Base-by-base conservation (phyloP, 2,113 vertebrate genomes). In the Syngnathus typhle region DNA sequence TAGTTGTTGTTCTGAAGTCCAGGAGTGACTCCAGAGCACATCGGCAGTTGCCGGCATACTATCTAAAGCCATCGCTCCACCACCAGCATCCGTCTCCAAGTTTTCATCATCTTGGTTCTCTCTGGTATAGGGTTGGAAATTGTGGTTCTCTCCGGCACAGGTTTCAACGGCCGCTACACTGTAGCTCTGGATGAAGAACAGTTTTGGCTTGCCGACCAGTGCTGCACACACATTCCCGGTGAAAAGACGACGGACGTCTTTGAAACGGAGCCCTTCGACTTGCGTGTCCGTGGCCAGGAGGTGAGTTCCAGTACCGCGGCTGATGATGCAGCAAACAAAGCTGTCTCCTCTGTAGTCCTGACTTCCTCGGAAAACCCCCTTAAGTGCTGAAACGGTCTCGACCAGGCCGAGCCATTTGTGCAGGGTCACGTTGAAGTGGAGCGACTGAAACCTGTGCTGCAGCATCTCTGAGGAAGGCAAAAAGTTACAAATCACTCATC, bases 121-220 rank as follows among this genome's bases (percentile, higher is more conserved):
- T 49, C 39, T 52, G 11, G 10, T 18, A 7, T 0, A 7, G 5
- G 54, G 10, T 38, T 71, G 1, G 54, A 3, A 32, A 27, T 32
- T 12, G 60, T 72, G n/a, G 0, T 19, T 6, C 11, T 1, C 37
- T 52, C 39, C 49, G 9, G 10, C 19, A 7, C 0, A 6, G 6
- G 54, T 8, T 38, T 71, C 1, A 54, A 68, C 58, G 60, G 68
- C 64, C 3, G 79, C 55, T 8, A 83, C 72, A 12, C 85, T 54
- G 37, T 97, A 99, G 70, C 78, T 93, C 86, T 98, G 95, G 84
- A 98, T 91, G 70, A 99, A 98, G 85, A 99, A 98, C 54, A 98
- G 89, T 64, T 98, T 98, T 0, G 96, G 96, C 76, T 99, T 98
- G 61, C 94, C 94, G 0, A 79, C 61, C 75, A 98, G 88, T 41